A percentile compares a stretch with the other conserved stretches of the same genome.
phyloP scores from a whole-genome alignment of 2,113 vertebrate species.

The Psophia crepitans region DNA sequence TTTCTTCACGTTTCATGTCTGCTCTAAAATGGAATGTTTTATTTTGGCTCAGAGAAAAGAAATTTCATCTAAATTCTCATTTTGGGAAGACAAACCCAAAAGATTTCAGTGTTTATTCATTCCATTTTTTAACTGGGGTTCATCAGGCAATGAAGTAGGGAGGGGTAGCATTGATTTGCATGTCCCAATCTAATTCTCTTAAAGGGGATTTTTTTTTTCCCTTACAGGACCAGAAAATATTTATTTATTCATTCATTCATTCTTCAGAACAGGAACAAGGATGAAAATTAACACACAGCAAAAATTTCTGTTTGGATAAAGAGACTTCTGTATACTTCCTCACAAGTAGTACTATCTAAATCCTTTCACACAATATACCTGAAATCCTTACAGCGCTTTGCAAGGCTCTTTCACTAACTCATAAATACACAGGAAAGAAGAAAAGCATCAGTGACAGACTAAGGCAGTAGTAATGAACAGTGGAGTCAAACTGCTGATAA shows the following conservation, averaged over 20 bases:
- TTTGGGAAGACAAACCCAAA: neutral
- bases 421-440: neutral
- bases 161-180: neutral
- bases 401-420: neutral
- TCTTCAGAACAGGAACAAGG: neutral
- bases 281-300: neutral
- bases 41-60: neutral
- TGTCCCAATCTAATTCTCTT: neutral
- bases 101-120: neutral
- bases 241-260: neutral
- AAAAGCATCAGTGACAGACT: neutral
- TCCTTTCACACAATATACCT: neutral
- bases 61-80: neutral
- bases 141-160: neutral
- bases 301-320: neutral
- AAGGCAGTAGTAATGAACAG: slow-evolving; percentile 28
- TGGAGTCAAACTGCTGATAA: slow-evolving; percentile 12
- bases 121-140: neutral
- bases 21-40: neutral
- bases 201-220: neutral
- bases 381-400: neutral
- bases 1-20: neutral
- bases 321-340: neutral
- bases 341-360: neutral
- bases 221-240: neutral